Percentiles rank a stretch among this genome's conserved stretches.
Conservation (phyloP, 2,797 vertebrate species). For the Gymnocypris eckloni region DNA sequence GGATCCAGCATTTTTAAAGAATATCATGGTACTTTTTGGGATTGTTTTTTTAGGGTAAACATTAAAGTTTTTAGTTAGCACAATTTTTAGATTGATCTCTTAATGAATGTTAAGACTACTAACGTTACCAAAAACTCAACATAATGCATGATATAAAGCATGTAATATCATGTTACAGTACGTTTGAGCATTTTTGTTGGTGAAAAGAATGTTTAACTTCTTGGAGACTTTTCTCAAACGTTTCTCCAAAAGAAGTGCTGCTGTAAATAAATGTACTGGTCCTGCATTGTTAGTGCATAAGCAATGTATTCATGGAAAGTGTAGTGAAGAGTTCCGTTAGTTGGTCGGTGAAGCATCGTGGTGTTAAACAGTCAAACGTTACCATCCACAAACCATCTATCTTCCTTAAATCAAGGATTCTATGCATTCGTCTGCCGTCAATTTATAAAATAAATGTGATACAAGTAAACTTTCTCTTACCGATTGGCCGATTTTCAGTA, state of each 20-base stretch:
- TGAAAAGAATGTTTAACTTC: neutral
- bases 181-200: neutral
- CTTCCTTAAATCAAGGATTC: neutral
- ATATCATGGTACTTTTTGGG: neutral
- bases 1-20: neutral
- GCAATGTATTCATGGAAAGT: neutral
- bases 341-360: neutral
- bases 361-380: neutral
- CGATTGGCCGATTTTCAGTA: constrained; percentile 89
- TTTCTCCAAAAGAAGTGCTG: neutral
- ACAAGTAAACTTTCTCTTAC: constrained; percentile 75
- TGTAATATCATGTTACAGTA: neutral
- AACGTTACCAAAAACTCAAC: neutral
- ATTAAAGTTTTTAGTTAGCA: neutral
- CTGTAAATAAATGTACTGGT: neutral
- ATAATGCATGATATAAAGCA: neutral
- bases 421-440: neutral
- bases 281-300: neutral
- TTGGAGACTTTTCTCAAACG: neutral
- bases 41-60: neutral
- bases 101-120: neutral
- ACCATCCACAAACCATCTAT: neutral
- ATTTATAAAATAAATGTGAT: neutral
- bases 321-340: neutral
- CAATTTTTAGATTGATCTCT: neutral